phyloP scores from a whole-genome alignment of 2,797 vertebrate species.

The Bradypus variegatus region DNA sequence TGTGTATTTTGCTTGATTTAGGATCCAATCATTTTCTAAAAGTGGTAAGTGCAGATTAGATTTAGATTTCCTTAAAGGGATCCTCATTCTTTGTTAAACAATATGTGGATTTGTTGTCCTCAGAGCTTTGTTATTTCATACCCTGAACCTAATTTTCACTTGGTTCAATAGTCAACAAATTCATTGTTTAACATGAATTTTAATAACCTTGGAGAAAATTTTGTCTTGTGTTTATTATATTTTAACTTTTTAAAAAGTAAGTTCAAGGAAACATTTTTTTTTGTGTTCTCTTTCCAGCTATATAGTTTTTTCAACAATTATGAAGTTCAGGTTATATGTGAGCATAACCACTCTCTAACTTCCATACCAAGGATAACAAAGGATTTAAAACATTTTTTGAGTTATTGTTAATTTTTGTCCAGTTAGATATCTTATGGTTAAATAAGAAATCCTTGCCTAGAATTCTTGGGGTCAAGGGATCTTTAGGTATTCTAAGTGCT shows the following conservation, averaged over 20 bases:
- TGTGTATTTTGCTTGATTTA: slow-evolving; percentile 55
- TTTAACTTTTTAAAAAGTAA: slow-evolving; percentile 48
- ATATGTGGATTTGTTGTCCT: slow-evolving; percentile 53
- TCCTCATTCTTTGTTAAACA: slow-evolving; percentile 65
- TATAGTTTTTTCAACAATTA: not conserved
- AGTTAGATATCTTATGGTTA: not conserved
- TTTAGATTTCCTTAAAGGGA: slow-evolving; percentile 52
- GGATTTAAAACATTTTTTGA: not conserved
- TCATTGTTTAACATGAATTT: slow-evolving; percentile 55
- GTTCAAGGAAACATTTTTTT: not conserved
- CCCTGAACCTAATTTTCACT: slow-evolving; percentile 63
- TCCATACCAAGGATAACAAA: not conserved
- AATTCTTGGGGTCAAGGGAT: not conserved
- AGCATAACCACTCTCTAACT: not conserved
- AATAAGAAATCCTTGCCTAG: not conserved
- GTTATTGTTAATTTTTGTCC: not conserved
- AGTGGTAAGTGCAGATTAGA: slow-evolving; percentile 48
- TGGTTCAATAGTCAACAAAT: slow-evolving; percentile 59
- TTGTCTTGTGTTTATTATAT: slow-evolving; percentile 53
- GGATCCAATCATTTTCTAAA: slow-evolving; percentile 58
- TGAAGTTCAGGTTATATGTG: not conserved
- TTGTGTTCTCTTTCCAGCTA: not conserved
- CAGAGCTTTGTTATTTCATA: slow-evolving; percentile 65
- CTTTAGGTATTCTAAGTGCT: not conserved
- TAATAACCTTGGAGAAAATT: slow-evolving; percentile 58